phyloP scores from a whole-genome alignment of 2,113 vertebrate genomes.

The Rhinoderma darwinii region DNA sequence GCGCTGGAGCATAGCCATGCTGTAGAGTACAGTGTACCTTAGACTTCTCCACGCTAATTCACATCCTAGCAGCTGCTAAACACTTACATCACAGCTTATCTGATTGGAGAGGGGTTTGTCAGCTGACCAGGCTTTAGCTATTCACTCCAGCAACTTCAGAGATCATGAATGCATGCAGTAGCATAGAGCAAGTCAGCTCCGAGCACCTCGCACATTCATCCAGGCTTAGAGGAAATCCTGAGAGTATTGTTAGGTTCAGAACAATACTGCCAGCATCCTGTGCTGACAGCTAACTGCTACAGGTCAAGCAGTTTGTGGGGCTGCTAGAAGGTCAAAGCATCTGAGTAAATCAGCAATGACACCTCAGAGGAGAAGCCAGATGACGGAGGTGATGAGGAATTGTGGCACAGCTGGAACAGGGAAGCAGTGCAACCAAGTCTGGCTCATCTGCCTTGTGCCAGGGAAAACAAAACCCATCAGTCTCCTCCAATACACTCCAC shows the following conservation, averaged over 20 bases:
- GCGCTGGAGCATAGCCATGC: slow-evolving; percentile 79
- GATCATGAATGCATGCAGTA: slow-evolving; percentile 70
- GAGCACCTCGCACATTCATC: slow-evolving; percentile 64
- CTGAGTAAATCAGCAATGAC: slow-evolving; percentile 66
- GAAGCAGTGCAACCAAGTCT: slow-evolving; percentile 61
- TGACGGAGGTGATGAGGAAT: slow-evolving; percentile 53
- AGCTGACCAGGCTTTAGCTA: slow-evolving; percentile 83
- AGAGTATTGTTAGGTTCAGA: slow-evolving; percentile 69
- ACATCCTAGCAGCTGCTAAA: slow-evolving; percentile 87
- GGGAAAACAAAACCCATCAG: not conserved
- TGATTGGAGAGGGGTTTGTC: slow-evolving; percentile 86
- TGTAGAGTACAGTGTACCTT: slow-evolving; percentile 69
- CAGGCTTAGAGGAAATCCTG: slow-evolving; percentile 75
- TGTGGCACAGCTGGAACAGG: slow-evolving; percentile 65
- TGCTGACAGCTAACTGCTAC: slow-evolving; percentile 61
- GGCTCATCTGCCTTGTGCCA: slow-evolving; percentile 52
- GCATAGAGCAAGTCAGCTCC: slow-evolving; percentile 71
- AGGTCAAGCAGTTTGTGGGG: slow-evolving; percentile 66
- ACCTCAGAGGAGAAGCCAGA: slow-evolving; percentile 64
- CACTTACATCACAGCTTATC: slow-evolving; percentile 91
- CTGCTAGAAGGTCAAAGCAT: slow-evolving; percentile 65
- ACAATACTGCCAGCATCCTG: slow-evolving; percentile 74
- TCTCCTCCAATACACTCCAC: not conserved
- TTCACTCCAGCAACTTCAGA: slow-evolving; percentile 87
- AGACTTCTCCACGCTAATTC: slow-evolving; percentile 78